These are phyloP conservation scores for Cossypha caffra DNA, from an alignment of 2,797 vertebrate species.

Conservation along the genomic window DNA sequence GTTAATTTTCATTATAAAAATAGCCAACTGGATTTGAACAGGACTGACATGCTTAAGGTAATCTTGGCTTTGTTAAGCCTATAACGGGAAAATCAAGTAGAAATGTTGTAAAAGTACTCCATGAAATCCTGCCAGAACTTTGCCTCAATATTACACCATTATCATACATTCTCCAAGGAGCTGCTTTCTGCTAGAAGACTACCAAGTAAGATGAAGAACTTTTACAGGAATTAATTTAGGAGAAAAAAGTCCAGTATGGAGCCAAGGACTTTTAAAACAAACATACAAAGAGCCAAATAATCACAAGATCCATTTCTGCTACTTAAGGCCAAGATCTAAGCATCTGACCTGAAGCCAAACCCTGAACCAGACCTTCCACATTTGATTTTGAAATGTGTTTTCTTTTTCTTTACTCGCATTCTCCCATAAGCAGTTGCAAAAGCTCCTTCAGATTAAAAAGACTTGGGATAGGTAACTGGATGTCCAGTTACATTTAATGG, in stretches of 20 bases:
- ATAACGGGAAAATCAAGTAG: background rate
- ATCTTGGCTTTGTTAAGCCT: slow-evolving; percentile 8
- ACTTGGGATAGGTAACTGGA: background rate
- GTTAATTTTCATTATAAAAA: slow-evolving; percentile 40
- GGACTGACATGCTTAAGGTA: background rate
- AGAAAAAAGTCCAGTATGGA: background rate
- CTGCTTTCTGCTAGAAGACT: background rate
- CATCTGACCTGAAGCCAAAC: background rate
- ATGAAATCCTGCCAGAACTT: slow-evolving; percentile 18
- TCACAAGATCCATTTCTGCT: background rate
- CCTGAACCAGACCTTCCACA: background rate
- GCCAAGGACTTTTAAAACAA: background rate
- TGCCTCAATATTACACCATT: background rate
- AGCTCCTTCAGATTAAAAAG: background rate
- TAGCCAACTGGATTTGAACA: slow-evolving; percentile 5
- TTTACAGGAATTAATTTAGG: background rate
- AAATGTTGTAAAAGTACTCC: background rate
- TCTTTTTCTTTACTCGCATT: background rate
- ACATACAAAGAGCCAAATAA: background rate
- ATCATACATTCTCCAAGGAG: background rate
- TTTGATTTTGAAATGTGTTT: background rate
- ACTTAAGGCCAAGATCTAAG: background rate
- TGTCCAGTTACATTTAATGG: background rate
- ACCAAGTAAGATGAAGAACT: background rate
- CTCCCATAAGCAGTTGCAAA: background rate